phyloP scores from a whole-genome alignment of 2,888 invertebrate species.

The Cheilosia urbana region DNA sequence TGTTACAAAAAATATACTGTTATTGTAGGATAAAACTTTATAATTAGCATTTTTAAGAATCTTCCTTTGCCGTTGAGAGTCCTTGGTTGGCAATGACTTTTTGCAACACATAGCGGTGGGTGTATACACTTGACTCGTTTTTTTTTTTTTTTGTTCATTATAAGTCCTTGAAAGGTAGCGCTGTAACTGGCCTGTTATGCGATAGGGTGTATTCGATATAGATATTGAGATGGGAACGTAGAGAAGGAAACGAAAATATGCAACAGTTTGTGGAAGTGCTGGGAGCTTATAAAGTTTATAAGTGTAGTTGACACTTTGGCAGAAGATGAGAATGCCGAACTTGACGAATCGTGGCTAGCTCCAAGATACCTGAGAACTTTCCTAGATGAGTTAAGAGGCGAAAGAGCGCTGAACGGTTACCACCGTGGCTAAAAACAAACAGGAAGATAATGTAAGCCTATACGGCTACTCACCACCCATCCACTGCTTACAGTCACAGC shows the following conservation, averaged over 20 bases:
- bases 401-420: too few relatives aligned
- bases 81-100: conserved; percentile 61
- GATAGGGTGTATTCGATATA: neutral
- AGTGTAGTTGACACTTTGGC: too few relatives aligned
- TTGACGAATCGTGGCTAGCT: too few relatives aligned
- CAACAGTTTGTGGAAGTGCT: too few relatives aligned
- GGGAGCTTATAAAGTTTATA: too few relatives aligned
- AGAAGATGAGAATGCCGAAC: too few relatives aligned
- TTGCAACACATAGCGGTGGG: conserved; percentile 44
- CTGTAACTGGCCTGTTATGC: conserved; percentile 13
- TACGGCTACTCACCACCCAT: too few relatives aligned
- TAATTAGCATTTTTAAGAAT: conserved; percentile 73
- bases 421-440: too few relatives aligned
- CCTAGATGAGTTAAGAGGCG: too few relatives aligned
- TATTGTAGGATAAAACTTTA: conserved; percentile 68
- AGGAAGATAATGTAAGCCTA: too few relatives aligned
- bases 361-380: too few relatives aligned
- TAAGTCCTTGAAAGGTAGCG: neutral
- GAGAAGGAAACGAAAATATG: neutral
- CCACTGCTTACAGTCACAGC: too few relatives aligned
- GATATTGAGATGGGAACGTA: neutral
- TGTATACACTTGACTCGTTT: conserved; percentile 52
- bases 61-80: conserved; percentile 41
- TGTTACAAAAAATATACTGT: conserved; percentile 50
- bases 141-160: conserved; percentile 2